phyloP scores from a whole-genome alignment of 2,113 vertebrate species.

The Redunca redunca region DNA sequence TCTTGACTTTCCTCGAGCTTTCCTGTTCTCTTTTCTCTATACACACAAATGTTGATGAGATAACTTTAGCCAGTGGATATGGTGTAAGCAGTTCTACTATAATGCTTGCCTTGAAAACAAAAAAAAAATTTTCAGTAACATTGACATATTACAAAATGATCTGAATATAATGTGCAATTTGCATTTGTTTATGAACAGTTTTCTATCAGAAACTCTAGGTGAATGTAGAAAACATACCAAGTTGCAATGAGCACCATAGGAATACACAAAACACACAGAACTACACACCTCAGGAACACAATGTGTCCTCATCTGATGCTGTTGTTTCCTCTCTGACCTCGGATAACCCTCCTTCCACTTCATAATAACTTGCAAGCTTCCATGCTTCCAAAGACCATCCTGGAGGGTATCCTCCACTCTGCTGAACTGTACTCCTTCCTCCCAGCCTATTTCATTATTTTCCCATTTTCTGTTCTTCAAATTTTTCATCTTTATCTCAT shows the following conservation, averaged over 20 bases:
- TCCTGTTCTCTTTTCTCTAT: neutral
- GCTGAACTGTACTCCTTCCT: neutral
- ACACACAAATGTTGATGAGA: neutral
- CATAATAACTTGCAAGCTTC: neutral
- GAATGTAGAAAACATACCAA: neutral
- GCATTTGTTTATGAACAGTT: neutral
- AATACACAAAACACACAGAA: neutral
- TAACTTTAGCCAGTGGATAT: neutral
- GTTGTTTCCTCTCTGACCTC: neutral
- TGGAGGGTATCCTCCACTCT: neutral
- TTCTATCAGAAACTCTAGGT: neutral
- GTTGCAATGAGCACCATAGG: neutral
- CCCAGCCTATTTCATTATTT: neutral
- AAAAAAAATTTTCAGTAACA: neutral
- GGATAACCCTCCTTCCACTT: neutral
- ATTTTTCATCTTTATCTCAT: neutral
- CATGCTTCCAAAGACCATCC: neutral
- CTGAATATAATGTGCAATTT: neutral
- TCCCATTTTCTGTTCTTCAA: neutral
- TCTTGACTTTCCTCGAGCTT: neutral
- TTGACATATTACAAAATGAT: neutral
- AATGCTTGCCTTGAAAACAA: neutral
- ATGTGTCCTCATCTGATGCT: rapidly evolving
- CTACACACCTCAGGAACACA: too few relatives aligned
- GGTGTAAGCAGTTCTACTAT: neutral